Evolutionary conservation across 2,888 invertebrate species (phyloP).

Genomic region (Sepiola atlantica): DNA sequence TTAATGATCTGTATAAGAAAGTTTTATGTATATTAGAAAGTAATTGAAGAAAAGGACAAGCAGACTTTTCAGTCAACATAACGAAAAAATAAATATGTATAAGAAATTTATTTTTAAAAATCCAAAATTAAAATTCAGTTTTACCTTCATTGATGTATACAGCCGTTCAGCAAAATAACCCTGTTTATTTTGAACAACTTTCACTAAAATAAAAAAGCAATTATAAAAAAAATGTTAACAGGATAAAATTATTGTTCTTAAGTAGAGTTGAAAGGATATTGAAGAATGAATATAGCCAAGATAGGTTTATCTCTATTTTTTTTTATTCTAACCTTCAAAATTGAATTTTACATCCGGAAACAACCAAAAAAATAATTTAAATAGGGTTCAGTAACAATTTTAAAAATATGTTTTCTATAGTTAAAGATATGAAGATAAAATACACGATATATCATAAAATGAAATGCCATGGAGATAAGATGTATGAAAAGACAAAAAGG

Average conservation of each 20-base stretch:
- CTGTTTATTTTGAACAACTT: conserved; percentile 71
- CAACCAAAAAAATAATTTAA: background rate
- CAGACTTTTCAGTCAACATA: background rate
- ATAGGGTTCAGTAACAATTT: no score
- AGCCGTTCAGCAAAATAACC: conserved; percentile 72
- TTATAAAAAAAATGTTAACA: background rate
- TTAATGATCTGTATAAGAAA: no score
- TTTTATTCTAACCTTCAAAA: background rate
- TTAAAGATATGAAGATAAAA: no score
- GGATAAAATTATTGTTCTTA: background rate
- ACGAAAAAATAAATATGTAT: background rate
- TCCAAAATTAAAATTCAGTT: background rate
- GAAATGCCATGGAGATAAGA: no score
- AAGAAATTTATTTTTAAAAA: background rate
- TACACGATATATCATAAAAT: no score
- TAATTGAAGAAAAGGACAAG: no score
- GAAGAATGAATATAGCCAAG: background rate
- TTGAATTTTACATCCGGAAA: background rate
- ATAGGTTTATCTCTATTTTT: background rate
- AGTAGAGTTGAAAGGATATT: background rate
- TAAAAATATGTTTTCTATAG: no score
- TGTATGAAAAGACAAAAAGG: no score
- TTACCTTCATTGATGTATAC: conserved; percentile 68
- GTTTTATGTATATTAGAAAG: no score
- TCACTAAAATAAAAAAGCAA: conserved; percentile 62